Evolutionary conservation across 2,888 invertebrate species (phyloP), one percentile per base, ranked within the genome.

Genomic region (Pyralis farinalis): DNA sequence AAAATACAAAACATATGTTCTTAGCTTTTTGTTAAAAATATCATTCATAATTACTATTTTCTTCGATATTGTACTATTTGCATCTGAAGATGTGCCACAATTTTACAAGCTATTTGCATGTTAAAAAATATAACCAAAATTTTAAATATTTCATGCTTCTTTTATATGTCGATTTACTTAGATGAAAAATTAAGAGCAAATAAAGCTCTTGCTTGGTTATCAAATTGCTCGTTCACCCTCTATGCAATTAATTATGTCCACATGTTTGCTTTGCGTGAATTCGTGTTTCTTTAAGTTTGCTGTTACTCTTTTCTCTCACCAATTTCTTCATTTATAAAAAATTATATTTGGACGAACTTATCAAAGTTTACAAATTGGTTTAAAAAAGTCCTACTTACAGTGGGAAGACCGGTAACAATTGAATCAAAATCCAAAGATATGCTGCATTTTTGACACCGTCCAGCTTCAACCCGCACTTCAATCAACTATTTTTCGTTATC

Each of bases 401-500:
- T 43, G 37, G 40, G 34, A 28, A 35, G 29, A 29, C 22, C 28
- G 34, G 33, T 34, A 39, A 30, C 11, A 32, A 32, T 16, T 28
- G 34, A 40, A 43, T 51, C 34, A 51, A 46, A 51, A 51, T 47
- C 47, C 47, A 43, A 47, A 43, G 31, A 29, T 34, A 40, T 41
- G 35, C 40, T 41, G 40, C 47, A 47, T 47, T 36, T 16, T 37
- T 41, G 20, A 33, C 46, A 37, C 36, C 22, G 34, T 31, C 21
- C 12, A 42, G 22, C 20, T 39, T 16, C 28, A 25, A 52, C 51
- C 40, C 53, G 51, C 60, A 59, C 60, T 55, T 49, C 7, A 61
- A 64, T 56, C 63, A 64, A 65, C 59, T 55, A 53, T 56, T 58
- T 55, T 50, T 60, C 57, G 71, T 71, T 62, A 58, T 60, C 42